A percentile compares a stretch with the other conserved stretches of the same genome.
These are phyloP conservation scores for Hoplostethus mediterraneus DNA, from an alignment of 2,797 vertebrate species.

Conservation along the genomic window DNA sequence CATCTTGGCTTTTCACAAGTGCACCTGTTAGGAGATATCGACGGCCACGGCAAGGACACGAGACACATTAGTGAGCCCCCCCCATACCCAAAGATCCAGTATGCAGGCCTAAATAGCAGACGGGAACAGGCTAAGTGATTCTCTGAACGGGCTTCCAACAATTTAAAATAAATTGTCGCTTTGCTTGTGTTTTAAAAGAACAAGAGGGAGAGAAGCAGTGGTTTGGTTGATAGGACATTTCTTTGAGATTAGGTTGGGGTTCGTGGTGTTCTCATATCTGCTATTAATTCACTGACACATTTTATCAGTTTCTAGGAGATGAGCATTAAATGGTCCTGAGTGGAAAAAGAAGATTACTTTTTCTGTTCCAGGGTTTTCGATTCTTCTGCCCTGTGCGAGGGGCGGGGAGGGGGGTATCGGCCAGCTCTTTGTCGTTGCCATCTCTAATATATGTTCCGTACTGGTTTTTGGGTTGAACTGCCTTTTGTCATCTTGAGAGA, in stretches of 20 bases:
- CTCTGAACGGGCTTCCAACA: conserved; percentile 37
- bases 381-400: conserved; percentile 35
- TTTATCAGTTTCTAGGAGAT: conserved; percentile 40
- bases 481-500: conserved; percentile 25
- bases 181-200: conserved; percentile 30
- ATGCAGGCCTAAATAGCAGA: conserved; percentile 28
- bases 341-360: conserved; percentile 31
- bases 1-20: conserved; percentile 43
- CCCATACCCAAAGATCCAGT: conserved; percentile 5
- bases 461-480: conserved; percentile 23
- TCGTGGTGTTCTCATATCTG: conserved; percentile 28
- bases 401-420: neutral
- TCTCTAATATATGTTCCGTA: conserved; percentile 17
- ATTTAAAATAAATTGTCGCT: conserved; percentile 54
- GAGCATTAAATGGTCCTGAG: conserved; percentile 38
- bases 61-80: conserved; percentile 17
- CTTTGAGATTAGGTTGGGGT: conserved; percentile 27
- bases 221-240: conserved; percentile 22
- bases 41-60: conserved; percentile 25
- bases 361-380: conserved; percentile 34
- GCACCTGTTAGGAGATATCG: conserved; percentile 63
- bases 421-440: conserved; percentile 26
- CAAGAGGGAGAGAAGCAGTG: conserved; percentile 14
- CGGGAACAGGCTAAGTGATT: conserved; percentile 53
- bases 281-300: conserved; percentile 49